A percentile compares a stretch with the other conserved stretches of the same genome.
phyloP scores from a whole-genome alignment of 2,113 vertebrate genomes.

The Speoplatyrhinus poulsoni region DNA sequence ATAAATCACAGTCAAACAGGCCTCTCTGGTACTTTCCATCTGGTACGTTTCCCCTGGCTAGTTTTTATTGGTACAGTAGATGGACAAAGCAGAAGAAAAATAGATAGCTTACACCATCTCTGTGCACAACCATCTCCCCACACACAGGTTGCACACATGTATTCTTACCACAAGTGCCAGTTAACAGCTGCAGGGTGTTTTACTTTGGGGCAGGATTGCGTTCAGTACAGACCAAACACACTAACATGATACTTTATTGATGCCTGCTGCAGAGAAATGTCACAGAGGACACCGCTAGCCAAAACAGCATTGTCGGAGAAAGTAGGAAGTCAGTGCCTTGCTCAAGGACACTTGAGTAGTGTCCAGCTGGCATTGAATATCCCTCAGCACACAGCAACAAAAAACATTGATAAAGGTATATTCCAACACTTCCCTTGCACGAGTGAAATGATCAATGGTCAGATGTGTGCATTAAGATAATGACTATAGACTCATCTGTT shows the following conservation, averaged over 20 bases:
- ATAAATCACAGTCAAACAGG: slow-evolving; percentile 61
- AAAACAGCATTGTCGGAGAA: too few species aligned
- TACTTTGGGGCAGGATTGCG: slow-evolving; percentile 3
- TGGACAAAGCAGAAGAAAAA: slow-evolving; percentile 62
- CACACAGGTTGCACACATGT: too few species aligned
- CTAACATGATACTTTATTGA: slow-evolving; percentile 26
- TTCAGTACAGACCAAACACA: slow-evolving; percentile 9
- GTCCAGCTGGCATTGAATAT: slow-evolving; percentile 12
- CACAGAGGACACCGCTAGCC: not conserved
- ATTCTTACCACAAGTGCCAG: too few species aligned
- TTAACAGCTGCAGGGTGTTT: slow-evolving; percentile 6
- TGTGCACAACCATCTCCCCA: too few species aligned
- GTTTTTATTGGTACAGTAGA: slow-evolving; percentile 65
- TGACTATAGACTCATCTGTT: too few species aligned
- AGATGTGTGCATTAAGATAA: too few species aligned
- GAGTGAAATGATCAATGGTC: too few species aligned
- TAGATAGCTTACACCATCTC: slow-evolving; percentile 6
- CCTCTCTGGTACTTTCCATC: slow-evolving; percentile 34
- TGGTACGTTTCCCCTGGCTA: slow-evolving; percentile 50
- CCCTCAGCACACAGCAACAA: slow-evolving; percentile 17
- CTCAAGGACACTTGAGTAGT: slow-evolving; percentile 29
- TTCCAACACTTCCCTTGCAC: too few species aligned
- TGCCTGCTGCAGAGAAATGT: not conserved
- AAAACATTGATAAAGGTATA: too few species aligned
- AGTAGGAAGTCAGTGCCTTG: slow-evolving; percentile 1